Percentiles rank a stretch among this genome's conserved stretches.
Evolutionary conservation across 2,113 vertebrate species (phyloP).

Genomic region (Microtus richardsoni): DNA sequence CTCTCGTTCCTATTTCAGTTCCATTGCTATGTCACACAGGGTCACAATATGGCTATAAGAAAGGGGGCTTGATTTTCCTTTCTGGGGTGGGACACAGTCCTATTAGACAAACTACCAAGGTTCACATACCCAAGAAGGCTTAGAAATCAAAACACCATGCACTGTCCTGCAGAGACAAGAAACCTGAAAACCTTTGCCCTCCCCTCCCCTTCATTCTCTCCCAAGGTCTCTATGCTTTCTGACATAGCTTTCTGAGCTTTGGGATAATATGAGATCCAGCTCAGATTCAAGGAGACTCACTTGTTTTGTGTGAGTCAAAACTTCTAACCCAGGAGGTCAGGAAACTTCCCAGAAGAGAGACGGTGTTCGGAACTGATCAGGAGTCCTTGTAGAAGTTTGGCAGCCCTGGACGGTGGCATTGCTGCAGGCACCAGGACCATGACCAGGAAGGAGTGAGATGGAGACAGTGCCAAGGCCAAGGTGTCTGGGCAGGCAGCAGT

Average conservation of each 20-base stretch:
- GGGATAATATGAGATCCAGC: not conserved
- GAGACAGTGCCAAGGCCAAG: not conserved
- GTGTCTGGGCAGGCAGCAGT: not conserved
- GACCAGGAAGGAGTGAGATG: not conserved
- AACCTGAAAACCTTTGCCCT: not conserved
- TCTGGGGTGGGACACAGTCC: not conserved
- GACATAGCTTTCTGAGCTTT: not conserved
- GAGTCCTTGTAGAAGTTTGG: not conserved
- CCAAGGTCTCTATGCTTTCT: no score
- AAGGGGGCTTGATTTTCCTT: not conserved
- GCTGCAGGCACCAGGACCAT: not conserved
- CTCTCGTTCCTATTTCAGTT: not conserved
- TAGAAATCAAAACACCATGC: not conserved
- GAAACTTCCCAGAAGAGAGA: not conserved
- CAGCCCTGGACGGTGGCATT: not conserved
- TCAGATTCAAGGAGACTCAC: not conserved
- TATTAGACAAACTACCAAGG: not conserved
- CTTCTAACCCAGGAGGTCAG: not conserved
- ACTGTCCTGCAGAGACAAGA: not conserved
- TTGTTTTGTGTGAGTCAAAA: not conserved
- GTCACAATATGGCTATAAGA: not conserved
- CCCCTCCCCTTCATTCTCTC: no score
- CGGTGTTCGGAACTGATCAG: not conserved
- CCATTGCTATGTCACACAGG: not conserved
- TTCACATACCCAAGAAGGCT: not conserved